Evolutionary conservation across 2,888 invertebrate genomes (phyloP), one percentile per base, ranked within the genome.

Genomic region (Lasioglossum calceatum): DNA sequence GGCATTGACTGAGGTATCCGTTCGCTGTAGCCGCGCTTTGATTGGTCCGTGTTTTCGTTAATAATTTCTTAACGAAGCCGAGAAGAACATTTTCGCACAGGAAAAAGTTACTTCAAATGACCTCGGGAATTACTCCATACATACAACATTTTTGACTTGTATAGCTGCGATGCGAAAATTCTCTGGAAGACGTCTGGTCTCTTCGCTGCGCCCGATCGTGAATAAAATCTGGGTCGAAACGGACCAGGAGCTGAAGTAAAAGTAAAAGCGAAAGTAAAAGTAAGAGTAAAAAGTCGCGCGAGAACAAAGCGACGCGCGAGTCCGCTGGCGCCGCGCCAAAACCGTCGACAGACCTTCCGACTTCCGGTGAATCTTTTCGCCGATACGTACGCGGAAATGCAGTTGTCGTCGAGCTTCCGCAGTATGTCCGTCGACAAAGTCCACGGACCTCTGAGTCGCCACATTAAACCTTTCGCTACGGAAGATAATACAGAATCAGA

Each of bases 331-430:
- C 2, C 3, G 1, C 1, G 83, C 84, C 82, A 84, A 64, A 32
- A 44, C n/a, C n/a, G 54, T 64, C 77, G 64, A 42, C 76, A 42
- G 76, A 36, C 61, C 81, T 76, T 72, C 39, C 72, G 71, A 77
- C 54, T 81, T 72, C 44, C 72, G 70, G 73, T 44, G 73, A 77
- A 67, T n/a, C 72, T 27, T 64, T 64, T 64, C 39, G 32, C 58
- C 82, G 42, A 27, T 42, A 36, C 70, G 42, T 54, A 72, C 61
- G 27, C 64, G 77, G 83, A 84, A 82, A 84, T 82, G 83, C 83
- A 73, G 77, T 72, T 8, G 61, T 73, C 36, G 77, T 64, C 36
- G 72, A 50, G 7, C 23, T 50, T 23, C 50, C 50, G 50, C 2
- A 50, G 50, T 50, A 19, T 50, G 19, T 2, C 2, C 50, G 50